Evolutionary conservation across 2,888 invertebrate genomes (phyloP).

Genomic region (Cancer borealis): DNA sequence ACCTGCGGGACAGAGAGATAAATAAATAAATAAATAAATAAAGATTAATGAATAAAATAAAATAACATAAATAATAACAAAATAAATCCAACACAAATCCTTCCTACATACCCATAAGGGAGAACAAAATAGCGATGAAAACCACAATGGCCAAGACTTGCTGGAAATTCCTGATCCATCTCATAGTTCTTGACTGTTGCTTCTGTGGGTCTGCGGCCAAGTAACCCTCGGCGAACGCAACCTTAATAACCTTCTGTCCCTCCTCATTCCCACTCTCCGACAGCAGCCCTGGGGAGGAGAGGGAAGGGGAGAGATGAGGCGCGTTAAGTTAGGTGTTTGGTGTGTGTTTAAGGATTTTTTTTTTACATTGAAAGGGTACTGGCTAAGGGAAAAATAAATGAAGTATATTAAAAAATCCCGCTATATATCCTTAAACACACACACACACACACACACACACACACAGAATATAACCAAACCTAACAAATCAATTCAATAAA

Average conservation of each 20-base stretch:
- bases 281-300: constrained; percentile 65
- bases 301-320: too few species aligned
- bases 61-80: too few species aligned
- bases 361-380: too few species aligned
- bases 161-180: constrained; percentile 82
- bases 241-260: constrained; percentile 88
- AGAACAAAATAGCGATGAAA: constrained; percentile 88
- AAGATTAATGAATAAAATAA: background rate
- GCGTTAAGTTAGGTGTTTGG: too few species aligned
- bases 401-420: too few species aligned
- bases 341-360: too few species aligned
- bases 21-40: too few species aligned
- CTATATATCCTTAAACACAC: too few species aligned
- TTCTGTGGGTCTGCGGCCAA: constrained; percentile 85
- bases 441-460: too few species aligned
- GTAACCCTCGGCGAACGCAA: constrained; percentile 95
- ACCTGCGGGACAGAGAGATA: constrained; percentile 81
- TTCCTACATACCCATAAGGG: constrained; percentile 80
- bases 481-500: too few species aligned
- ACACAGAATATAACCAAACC: too few species aligned
- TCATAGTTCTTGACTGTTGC: constrained; percentile 78
- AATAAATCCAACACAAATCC: background rate
- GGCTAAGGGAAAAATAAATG: too few species aligned
- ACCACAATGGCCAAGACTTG: constrained; percentile 85
- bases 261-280: constrained; percentile 78